Evolutionary conservation across 2,113 vertebrate genomes (phyloP), one percentile per base, ranked within the genome.

Genomic region (Phrynocephalus versicolor): DNA sequence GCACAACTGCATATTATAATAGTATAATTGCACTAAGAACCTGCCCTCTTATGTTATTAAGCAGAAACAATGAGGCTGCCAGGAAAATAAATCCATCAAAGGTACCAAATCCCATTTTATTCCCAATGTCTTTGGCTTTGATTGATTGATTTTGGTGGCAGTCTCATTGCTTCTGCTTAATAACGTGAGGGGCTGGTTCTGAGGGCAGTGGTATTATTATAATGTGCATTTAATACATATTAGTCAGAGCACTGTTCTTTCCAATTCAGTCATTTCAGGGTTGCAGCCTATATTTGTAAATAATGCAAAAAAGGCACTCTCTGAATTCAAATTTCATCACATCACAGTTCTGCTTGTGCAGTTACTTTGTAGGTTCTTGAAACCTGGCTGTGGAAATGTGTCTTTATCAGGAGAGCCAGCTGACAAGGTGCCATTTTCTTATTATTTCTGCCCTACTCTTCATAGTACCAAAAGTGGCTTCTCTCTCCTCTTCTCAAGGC

Each of bases 371-470:
- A 25, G 74, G 90, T 89, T 30, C 19, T 71, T 6, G 79, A 30
- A 30, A 33, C 0, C 16, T 33, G 72, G 21, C 89, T 77, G 25
- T 81, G 55, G 58, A 92, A 92, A 60, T 6, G 10, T 12, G 15
- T 64, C 72, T 87, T 89, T 69, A 64, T 35, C 45, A 39, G 16
- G 39, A 55, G 60, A 81, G 90, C 81, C 81, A 90, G 82, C 64
- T 82, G 87, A 80, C 25, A 60, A 88, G 67, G 79, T 65, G 91
- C 84, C 74, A 89, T 80, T 79, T 25, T n/a, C 57, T 82, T 69
- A 77, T 74, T 84, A 3, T 13, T 81, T 55, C 41, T 87, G 71
- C 82, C 64, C 76, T 23, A 21, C 57, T 86, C 58, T 89, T 81
- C 3, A 0, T 85, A 74, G 73, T 87, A 86, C 58, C 30, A 84